Conservation (phyloP, 2,797 vertebrate genomes). For the Cyclopterus lumpus region DNA sequence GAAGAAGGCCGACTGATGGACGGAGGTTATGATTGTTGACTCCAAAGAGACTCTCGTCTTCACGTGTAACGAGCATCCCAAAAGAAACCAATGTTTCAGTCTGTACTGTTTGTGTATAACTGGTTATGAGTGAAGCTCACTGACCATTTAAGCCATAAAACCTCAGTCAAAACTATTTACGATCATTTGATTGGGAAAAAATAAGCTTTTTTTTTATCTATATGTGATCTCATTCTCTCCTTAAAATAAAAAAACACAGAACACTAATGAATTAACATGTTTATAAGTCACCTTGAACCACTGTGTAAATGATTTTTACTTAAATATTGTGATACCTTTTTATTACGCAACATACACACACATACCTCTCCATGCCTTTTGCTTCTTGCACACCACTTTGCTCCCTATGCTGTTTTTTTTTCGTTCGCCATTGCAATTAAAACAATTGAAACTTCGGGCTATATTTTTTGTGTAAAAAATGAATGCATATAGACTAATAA, state of each 20-base stretch:
- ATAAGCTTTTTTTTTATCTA: not conserved
- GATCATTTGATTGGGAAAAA: too few relatives aligned
- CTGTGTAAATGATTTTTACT: not conserved
- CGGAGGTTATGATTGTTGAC: not conserved
- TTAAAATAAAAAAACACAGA: not conserved
- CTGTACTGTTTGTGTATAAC: not conserved
- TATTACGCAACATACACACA: constrained; percentile 23
- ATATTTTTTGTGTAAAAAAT: not conserved
- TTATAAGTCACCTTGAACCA: not conserved
- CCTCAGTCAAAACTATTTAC: too few relatives aligned
- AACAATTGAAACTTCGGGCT: constrained; percentile 24
- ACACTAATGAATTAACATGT: not conserved
- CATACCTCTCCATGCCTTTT: constrained; percentile 10
- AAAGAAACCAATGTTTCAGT: not conserved
- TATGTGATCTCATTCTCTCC: not conserved
- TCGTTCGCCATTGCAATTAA: constrained; percentile 31
- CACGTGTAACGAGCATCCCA: too few relatives aligned
- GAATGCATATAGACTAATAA: not conserved
- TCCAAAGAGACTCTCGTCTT: not conserved
- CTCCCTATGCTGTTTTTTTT: not conserved
- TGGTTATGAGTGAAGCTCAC: not conserved
- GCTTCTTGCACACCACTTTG: constrained; percentile 11
- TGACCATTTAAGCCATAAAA: too few relatives aligned
- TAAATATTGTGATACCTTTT: not conserved
- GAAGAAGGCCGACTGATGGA: constrained; percentile 80